Evolutionary conservation across 2,113 vertebrate genomes (phyloP), one percentile per base, ranked within the genome.

Genomic region (Gambusia holbrooki): DNA sequence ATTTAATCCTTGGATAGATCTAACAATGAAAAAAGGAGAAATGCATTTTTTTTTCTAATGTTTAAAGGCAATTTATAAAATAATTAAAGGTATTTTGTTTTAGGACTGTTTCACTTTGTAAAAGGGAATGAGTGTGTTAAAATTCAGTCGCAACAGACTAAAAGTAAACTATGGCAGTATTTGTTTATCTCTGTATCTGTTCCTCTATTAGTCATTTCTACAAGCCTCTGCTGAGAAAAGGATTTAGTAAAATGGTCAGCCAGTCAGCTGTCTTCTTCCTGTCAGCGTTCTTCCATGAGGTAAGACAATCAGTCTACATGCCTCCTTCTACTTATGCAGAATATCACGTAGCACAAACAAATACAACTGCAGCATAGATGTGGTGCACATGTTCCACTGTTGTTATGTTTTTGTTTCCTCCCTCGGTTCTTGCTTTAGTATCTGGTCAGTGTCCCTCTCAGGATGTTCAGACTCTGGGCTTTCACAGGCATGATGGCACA

Each of bases 201-300:
- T 54, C 30, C 66, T 63, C 70, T 58, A 58, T 80, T 80, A 98
- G 97, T 60, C 97, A 98, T 76, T 97, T 98, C 89, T 98, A 98
- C 85, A 97, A 96, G 80, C 97, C 96, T 1, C 88, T 97, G 92
- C 79, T 98, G 11, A 95, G 91, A 72, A 88, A 66, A 40, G 97
- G 97, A 1, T 89, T 88, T 51, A 90, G 90, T 85, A 97, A 91
- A 86, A 95, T 94, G 64, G 37, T 91, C 2, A 95, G 96, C 65
- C 95, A 94, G 81, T 92, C 84, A 0, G 96, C 95, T 0, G 97
- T 98, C 33, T 98, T 97, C 92, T 90, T 98, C 28, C 85, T 93
- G 7, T 97, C 97, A 0, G 97, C 97, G 28, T 98, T 98, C 89
- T 98, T 98, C 86, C 97, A 98, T 0, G 97, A 98, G 96, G 97